Evolutionary conservation across 2,113 vertebrate species (phyloP).

Genomic region (Brachionichthys hirsutus): DNA sequence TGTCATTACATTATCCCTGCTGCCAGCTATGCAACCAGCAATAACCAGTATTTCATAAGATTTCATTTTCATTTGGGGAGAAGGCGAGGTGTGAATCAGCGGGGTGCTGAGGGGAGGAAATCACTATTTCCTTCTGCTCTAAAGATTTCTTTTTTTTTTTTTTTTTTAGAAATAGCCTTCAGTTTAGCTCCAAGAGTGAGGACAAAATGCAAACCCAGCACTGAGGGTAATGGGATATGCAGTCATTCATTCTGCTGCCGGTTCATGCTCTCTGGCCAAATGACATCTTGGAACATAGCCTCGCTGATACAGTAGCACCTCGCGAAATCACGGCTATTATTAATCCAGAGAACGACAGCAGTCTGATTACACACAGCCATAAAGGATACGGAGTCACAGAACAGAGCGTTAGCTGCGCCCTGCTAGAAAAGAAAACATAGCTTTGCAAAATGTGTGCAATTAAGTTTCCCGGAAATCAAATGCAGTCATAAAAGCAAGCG

Average conservation of each 20-base stretch:
- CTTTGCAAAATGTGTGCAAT: conserved; percentile 34
- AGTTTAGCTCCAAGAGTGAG: conserved; percentile 51
- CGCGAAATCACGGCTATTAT: conserved; percentile 64
- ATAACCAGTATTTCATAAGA: conserved; percentile 42
- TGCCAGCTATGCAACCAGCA: conserved; percentile 40
- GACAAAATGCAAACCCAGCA: conserved; percentile 72
- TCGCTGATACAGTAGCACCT: conserved; percentile 62
- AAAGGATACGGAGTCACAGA: conserved; percentile 48
- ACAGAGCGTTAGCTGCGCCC: conserved; percentile 24
- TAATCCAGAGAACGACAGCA: conserved; percentile 58
- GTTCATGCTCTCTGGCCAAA: conserved; percentile 70
- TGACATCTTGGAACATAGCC: conserved; percentile 65
- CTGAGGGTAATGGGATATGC: conserved; percentile 68
- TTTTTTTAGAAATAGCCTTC: conserved; percentile 43
- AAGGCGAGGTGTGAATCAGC: conserved; percentile 37
- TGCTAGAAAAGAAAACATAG: conserved; percentile 33
- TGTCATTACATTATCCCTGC: conserved; percentile 63
- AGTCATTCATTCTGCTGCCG: conserved; percentile 69
- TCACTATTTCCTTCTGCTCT: conserved; percentile 31
- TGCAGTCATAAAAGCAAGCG: conserved; percentile 38
- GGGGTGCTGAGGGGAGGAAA: conserved; percentile 26
- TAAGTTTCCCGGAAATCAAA: conserved; percentile 36
- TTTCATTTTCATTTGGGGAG: conserved; percentile 42
- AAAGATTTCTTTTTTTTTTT: conserved; percentile 32
- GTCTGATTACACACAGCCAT: conserved; percentile 61